Evolutionary conservation across 2,888 invertebrate genomes (phyloP).

Genomic region (Phalera bucephala): DNA sequence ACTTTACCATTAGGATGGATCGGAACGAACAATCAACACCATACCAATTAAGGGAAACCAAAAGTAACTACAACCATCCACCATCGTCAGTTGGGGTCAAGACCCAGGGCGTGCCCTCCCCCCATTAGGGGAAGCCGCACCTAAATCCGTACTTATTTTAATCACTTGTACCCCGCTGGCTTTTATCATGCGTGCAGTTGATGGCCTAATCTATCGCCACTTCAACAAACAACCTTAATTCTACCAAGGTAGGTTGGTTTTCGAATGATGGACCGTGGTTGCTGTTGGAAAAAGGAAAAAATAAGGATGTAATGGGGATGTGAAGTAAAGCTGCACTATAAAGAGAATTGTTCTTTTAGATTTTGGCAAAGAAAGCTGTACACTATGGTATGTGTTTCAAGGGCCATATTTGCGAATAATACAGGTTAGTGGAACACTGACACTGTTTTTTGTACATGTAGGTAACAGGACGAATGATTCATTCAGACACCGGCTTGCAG

Average conservation of each 20-base stretch:
- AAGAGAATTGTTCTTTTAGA: slow-evolving; percentile 38
- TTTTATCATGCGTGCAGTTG: slow-evolving; percentile 69
- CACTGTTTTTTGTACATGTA: too few relatives aligned
- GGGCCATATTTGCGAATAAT: too few relatives aligned
- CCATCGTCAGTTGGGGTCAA: slow-evolving; percentile 32
- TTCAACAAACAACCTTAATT: slow-evolving; percentile 37
- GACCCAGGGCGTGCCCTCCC: slow-evolving; percentile 42
- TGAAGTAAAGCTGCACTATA: slow-evolving; percentile 44
- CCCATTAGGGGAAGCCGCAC: slow-evolving; percentile 62
- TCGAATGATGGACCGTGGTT: slow-evolving; percentile 11
- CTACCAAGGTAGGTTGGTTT: slow-evolving; percentile 28
- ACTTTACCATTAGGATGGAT: too few relatives aligned
- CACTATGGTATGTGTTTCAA: too few relatives aligned
- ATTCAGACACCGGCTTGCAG: too few relatives aligned
- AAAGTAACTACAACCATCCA: background rate
- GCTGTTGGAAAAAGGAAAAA: slow-evolving; percentile 40
- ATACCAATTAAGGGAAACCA: too few relatives aligned
- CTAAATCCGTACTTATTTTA: slow-evolving; percentile 78
- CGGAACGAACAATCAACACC: too few relatives aligned
- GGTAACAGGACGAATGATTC: too few relatives aligned
- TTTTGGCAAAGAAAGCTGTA: slow-evolving; percentile 35
- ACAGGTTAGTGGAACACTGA: too few relatives aligned
- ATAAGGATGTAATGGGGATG: slow-evolving; percentile 45
- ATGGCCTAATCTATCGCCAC: slow-evolving; percentile 36
- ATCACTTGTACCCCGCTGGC: slow-evolving; percentile 70